Percentiles rank a stretch among this genome's conserved stretches.
Evolutionary conservation across 2,797 vertebrate genomes (phyloP).

Genomic region (Labeo calbasu): DNA sequence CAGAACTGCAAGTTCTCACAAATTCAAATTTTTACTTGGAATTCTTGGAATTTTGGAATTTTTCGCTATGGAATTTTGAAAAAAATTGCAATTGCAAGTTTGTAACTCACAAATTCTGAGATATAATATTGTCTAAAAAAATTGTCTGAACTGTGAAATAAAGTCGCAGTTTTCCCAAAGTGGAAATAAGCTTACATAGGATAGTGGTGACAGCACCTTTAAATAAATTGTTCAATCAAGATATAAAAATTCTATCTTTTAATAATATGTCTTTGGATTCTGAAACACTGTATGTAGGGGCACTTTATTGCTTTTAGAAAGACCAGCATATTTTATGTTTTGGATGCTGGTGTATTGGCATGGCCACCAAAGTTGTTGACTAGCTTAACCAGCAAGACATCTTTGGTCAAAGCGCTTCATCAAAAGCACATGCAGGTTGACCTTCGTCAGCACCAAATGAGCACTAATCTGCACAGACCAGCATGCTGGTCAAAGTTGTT

Average conservation of each 20-base stretch:
- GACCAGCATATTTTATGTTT: slow-evolving; percentile 5
- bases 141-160: not conserved
- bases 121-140: too few relatives aligned
- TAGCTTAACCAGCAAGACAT: slow-evolving; percentile 30
- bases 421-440: slow-evolving; percentile 3
- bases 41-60: too few relatives aligned
- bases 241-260: not conserved
- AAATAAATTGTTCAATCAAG: not conserved
- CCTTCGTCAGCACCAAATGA: not conserved
- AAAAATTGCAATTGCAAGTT: not conserved
- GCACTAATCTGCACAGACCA: not conserved
- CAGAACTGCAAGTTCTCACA: not conserved
- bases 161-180: not conserved
- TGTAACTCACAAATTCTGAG: not conserved
- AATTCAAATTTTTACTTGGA: too few relatives aligned
- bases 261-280: not conserved
- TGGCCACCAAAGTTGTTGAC: not conserved
- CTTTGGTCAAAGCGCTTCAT: not conserved
- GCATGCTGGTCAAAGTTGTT: not conserved
- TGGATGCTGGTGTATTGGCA: not conserved
- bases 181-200: too few relatives aligned
- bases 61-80: not conserved
- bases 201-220: too few relatives aligned
- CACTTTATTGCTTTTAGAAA: slow-evolving; percentile 1
- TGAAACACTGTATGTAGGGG: not conserved